Percentiles rank a stretch among this genome's conserved stretches.
Evolutionary conservation across 2,888 invertebrate species (phyloP).

Genomic region (Morpho helenor): DNA sequence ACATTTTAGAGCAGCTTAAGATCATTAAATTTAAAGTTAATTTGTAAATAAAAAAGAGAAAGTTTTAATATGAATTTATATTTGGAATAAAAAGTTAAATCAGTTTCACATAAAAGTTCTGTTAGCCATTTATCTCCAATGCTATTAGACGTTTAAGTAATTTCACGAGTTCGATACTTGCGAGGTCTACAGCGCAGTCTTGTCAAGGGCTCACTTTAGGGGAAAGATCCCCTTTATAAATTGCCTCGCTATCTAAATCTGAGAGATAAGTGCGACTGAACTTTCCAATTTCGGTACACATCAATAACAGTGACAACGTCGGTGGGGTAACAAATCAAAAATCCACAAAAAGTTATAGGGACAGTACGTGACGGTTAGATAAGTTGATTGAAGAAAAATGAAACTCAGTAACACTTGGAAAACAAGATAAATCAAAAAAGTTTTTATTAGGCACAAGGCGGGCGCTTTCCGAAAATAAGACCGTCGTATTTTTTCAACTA

Average conservation of each 20-base stretch:
- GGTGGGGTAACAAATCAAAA: constrained; percentile 69
- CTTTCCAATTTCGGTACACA: constrained; percentile 78
- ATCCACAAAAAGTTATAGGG: constrained; percentile 47
- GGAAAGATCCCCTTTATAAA: constrained; percentile 72
- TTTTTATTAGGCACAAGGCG: too few relatives aligned
- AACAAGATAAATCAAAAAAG: not conserved
- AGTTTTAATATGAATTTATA: not conserved
- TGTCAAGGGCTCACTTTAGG: constrained; percentile 64
- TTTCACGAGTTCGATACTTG: constrained; percentile 19
- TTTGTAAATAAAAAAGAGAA: too few relatives aligned
- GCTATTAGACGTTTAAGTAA: constrained; percentile 13
- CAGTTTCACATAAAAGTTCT: not conserved
- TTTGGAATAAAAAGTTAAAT: too few relatives aligned
- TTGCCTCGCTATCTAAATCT: constrained; percentile 77
- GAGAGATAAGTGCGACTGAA: constrained; percentile 74
- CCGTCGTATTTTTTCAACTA: too few relatives aligned
- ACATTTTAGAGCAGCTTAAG: too few relatives aligned
- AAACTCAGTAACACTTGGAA: not conserved
- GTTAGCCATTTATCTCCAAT: not conserved
- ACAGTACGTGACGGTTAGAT: constrained; percentile 14
- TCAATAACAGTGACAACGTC: constrained; percentile 73
- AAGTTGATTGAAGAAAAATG: constrained; percentile 12
- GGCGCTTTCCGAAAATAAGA: too few relatives aligned
- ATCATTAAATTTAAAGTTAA: too few relatives aligned
- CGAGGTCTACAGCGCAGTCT: constrained; percentile 29